A percentile compares a stretch with the other conserved stretches of the same genome.
Evolutionary conservation across 2,113 vertebrate genomes (phyloP).

Genomic region (Lepus europaeus): DNA sequence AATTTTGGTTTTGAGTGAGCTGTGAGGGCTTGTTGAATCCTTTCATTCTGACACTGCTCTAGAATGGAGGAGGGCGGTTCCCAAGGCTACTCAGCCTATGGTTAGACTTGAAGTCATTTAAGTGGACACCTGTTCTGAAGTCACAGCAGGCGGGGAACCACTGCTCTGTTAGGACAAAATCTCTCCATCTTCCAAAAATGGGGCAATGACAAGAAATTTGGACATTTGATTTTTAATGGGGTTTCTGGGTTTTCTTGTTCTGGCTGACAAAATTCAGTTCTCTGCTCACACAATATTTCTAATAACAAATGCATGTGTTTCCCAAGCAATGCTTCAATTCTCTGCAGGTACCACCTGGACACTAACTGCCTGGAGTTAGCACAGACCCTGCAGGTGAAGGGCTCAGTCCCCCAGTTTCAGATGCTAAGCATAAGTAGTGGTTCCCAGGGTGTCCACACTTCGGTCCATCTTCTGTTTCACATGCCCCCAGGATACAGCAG

Average conservation of each 20-base stretch:
- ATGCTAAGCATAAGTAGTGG: not conserved
- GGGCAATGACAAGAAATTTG: not conserved
- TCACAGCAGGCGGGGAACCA: not conserved
- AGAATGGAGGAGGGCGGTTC: not conserved
- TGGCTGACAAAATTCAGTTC: not conserved
- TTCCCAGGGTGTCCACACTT: not conserved
- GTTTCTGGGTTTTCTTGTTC: not conserved
- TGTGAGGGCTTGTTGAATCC: not conserved
- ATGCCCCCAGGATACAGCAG: too few species aligned
- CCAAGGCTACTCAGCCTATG: not conserved
- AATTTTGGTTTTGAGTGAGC: not conserved
- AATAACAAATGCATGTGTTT: not conserved
- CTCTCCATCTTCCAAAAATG: not conserved
- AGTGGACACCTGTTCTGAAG: not conserved
- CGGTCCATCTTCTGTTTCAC: too few species aligned
- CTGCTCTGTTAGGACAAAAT: not conserved
- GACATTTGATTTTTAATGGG: not conserved
- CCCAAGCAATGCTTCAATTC: not conserved
- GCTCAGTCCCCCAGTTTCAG: not conserved
- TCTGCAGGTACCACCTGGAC: not conserved
- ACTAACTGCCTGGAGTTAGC: not conserved
- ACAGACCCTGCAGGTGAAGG: not conserved
- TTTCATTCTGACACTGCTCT: not conserved
- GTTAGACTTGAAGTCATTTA: not conserved
- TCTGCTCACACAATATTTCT: not conserved